Evolutionary conservation across 1,140 invertebrate genomes (phyloP), one percentile per base, ranked within the genome.

Genomic region (Lordiphosa stackelbergi): DNA sequence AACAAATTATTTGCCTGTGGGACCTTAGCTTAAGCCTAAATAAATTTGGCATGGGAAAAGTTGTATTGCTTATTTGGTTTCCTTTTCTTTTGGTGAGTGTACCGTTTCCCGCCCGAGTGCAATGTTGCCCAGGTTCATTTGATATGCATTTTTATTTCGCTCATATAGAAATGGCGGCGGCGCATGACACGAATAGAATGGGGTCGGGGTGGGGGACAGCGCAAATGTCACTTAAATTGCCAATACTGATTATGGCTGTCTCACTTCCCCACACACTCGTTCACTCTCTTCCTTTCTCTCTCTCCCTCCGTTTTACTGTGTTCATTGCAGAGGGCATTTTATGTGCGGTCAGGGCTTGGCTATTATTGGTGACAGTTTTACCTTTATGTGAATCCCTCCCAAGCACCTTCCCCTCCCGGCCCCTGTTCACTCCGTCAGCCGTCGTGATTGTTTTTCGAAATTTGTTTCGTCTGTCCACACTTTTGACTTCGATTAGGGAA

Each of bases 91-190:
- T 31, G 10, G 24, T 48, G 3, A 24, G 9, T n/a, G 8, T 37
- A 19, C 6, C 49, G 5, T 47, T 35, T 60, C 22, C 34, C 42
- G 57, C 7, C 46, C 3, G n/a, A 19, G 16, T 63, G 58, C 73
- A 64, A 37, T 34, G 35, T 51, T 49, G 58, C 58, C 53, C 42
- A 46, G 58, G 59, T 66, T 83, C 75, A 85, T 85, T 78, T 72
- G 31, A 46, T 78, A 86, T 85, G 83, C 71, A 86, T 79, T 86
- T 86, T 84, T 85, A 85, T 86, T 79, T 77, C 59, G 63, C 84
- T 75, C 84, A 85, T 79, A 85, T 83, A 81, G 68, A 81, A 81
- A 81, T 81, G 75, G 77, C 58, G 75, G 77, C 58, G 64, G 54
- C 47, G 56, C 55, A 49, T 47, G 65, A 53, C 60, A 40, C 65